Evolutionary conservation across 1,140 invertebrate species (phyloP).

Genomic region (Papilio dardanus): DNA sequence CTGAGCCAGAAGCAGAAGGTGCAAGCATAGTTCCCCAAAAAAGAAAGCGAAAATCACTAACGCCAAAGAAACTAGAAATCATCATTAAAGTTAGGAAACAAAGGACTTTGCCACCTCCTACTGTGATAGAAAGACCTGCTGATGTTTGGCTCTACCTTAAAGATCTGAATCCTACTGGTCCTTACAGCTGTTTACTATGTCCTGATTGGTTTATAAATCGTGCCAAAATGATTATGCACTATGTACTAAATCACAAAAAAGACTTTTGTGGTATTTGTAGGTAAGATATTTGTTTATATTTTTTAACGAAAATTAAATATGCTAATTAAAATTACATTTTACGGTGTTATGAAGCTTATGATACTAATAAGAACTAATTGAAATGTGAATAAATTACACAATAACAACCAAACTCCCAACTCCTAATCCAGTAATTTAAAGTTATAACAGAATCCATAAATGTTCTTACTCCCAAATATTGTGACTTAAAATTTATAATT

Average conservation of each 20-base stretch:
- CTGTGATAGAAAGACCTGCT: constrained; percentile 63
- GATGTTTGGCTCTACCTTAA: constrained; percentile 80
- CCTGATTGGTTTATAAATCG: constrained; percentile 78
- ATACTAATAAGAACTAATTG: background rate
- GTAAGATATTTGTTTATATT: constrained; percentile 49
- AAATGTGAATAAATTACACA: no score
- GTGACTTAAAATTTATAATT: background rate
- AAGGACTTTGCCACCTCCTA: constrained; percentile 44
- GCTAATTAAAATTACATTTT: background rate
- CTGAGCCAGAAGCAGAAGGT: constrained; percentile 8
- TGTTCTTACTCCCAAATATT: background rate
- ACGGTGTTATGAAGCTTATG: background rate
- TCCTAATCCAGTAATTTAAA: no score
- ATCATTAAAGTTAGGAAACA: constrained; percentile 59
- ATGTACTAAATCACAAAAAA: constrained; percentile 77
- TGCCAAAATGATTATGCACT: constrained; percentile 75
- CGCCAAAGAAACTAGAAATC: constrained; percentile 53
- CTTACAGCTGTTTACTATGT: constrained; percentile 77
- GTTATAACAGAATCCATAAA: background rate
- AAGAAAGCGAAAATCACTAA: constrained; percentile 53
- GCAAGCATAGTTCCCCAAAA: constrained; percentile 40
- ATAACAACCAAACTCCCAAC: no score
- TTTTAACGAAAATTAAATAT: background rate
- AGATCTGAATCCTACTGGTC: constrained; percentile 73
- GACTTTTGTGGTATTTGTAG: constrained; percentile 80